Conservation (phyloP, 1,140 invertebrate genomes). For the Bombus superbus region DNA sequence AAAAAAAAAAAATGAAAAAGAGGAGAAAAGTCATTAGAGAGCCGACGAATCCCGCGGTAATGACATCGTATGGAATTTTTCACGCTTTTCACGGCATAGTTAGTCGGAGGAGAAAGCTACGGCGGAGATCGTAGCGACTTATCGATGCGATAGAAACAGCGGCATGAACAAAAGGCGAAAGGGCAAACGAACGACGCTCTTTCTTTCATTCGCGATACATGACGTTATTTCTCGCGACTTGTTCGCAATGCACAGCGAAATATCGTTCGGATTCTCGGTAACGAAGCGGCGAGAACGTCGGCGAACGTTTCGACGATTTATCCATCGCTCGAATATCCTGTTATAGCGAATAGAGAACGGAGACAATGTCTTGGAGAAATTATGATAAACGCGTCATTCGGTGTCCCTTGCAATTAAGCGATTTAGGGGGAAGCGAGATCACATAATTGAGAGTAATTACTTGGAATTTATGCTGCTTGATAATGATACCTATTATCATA, state of each 20-base stretch:
- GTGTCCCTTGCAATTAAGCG: neutral
- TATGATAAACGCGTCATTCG: neutral
- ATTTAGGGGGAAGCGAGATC: neutral
- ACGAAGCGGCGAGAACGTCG: neutral
- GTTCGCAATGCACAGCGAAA: constrained; percentile 1
- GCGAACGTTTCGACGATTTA: neutral
- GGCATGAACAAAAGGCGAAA: constrained; percentile 6
- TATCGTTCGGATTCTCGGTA: constrained; percentile 3
- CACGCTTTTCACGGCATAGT: constrained; percentile 11
- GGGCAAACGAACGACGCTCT: neutral
- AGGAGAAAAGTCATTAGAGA: constrained; percentile 34
- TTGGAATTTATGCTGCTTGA: neutral
- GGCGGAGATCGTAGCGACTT: constrained; percentile 38
- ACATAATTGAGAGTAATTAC: neutral
- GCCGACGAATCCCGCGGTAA: constrained; percentile 48
- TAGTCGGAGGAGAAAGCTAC: neutral
- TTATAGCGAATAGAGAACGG: neutral
- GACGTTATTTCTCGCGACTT: constrained; percentile 14
- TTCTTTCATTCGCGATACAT: neutral
- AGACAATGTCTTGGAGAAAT: neutral
- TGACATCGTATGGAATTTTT: constrained; percentile 43
- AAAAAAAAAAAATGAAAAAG: too few relatives aligned
- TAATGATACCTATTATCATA: neutral
- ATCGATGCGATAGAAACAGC: constrained; percentile 24
- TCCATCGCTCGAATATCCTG: neutral